These are phyloP conservation scores for Clarias gariepinus DNA, from an alignment of 2,113 vertebrate genomes.

Conservation along the genomic window DNA sequence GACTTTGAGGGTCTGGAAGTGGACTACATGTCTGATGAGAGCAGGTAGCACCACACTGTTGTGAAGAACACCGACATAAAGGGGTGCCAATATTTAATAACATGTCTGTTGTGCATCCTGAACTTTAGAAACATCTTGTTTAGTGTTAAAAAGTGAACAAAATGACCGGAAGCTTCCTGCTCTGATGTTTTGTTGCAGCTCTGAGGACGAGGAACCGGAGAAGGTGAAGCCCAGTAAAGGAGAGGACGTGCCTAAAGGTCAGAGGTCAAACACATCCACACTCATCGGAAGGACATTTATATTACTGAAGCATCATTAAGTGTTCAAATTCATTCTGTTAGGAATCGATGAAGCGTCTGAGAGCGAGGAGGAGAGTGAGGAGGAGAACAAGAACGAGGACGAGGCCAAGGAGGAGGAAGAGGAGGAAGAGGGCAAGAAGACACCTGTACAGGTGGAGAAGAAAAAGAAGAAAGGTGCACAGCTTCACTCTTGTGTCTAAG, in stretches of 20 bases:
- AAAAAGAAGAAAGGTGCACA: conserved; percentile 84
- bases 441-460: conserved; percentile 80
- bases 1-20: conserved; percentile 91
- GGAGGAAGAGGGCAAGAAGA: conserved; percentile 88
- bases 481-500: background rate
- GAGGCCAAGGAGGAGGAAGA: conserved; percentile 87
- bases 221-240: conserved; percentile 77
- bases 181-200: conserved; percentile 62
- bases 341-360: conserved; percentile 86
- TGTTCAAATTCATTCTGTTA: conserved; percentile 42
- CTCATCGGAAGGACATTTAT: background rate
- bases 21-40: conserved; percentile 92
- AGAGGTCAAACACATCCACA: background rate
- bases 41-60: conserved; percentile 73
- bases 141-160: background rate
- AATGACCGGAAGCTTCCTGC: background rate
- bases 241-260: conserved; percentile 85
- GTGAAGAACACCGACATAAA: background rate
- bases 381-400: conserved; percentile 84
- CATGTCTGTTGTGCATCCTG: background rate
- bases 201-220: conserved; percentile 77
- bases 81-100: background rate
- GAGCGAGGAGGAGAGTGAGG: conserved; percentile 90
- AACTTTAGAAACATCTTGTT: background rate
- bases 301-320: background rate